phyloP scores from a whole-genome alignment of 2,797 vertebrate species.

The Protonibea diacanthus region DNA sequence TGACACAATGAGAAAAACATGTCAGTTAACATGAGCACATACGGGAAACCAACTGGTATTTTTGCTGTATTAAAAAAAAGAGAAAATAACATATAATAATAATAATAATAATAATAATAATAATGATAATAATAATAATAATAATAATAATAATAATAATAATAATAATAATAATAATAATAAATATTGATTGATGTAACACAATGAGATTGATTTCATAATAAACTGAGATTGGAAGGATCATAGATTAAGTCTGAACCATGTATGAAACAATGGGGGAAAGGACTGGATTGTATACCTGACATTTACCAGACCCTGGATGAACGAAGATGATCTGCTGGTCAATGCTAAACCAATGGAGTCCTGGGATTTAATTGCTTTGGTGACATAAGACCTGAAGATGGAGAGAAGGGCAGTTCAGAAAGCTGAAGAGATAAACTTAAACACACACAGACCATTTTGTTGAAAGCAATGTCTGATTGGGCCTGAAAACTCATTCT shows the following conservation, averaged over 20 bases:
- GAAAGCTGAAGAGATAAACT: conserved; percentile 14
- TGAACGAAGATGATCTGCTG: conserved; percentile 4
- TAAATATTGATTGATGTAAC: not conserved
- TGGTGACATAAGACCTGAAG: conserved; percentile 62
- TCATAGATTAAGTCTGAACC: not conserved
- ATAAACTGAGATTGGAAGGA: not conserved
- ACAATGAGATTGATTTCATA: not conserved
- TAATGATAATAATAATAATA: no score
- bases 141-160: not conserved
- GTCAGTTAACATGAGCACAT: conserved; percentile 7
- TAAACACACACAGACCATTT: conserved; percentile 24
- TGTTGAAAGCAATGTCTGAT: conserved; percentile 35
- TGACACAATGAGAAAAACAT: conserved; percentile 48
- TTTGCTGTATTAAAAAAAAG: not conserved
- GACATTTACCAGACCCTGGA: conserved; percentile 73
- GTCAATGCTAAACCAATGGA: conserved; percentile 59
- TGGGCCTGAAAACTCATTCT: conserved; percentile 52
- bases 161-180: not conserved
- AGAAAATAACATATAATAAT: not conserved
- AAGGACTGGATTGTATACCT: conserved; percentile 64
- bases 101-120: not conserved
- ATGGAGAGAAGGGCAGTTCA: conserved; percentile 30
- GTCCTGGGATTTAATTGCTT: conserved; percentile 13
- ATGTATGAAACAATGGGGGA: not conserved
- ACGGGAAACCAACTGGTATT: not conserved